These are phyloP conservation scores for Cirrhinus molitorella DNA, from an alignment of 2,797 vertebrate genomes.

Conservation along the genomic window DNA sequence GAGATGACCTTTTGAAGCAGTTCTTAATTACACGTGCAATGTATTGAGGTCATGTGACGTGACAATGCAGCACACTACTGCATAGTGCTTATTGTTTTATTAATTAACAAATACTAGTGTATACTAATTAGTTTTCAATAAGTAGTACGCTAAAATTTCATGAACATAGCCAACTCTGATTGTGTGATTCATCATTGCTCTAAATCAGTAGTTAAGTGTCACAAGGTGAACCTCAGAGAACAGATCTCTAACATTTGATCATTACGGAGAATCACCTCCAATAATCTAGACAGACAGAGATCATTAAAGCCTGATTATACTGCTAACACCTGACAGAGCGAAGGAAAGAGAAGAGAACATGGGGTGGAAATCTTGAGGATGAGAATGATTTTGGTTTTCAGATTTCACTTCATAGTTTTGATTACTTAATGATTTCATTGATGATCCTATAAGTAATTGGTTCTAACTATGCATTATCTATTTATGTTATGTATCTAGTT, in stretches of 20 bases:
- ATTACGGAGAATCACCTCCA: conserved; percentile 50
- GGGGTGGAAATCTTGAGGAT: background rate
- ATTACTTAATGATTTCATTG: background rate
- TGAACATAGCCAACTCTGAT: conserved; percentile 58
- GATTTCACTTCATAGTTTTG: background rate
- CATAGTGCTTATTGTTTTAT: background rate
- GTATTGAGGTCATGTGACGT: background rate
- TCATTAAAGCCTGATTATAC: conserved; percentile 56
- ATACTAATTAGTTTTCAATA: background rate
- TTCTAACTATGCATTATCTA: background rate
- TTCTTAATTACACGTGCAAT: background rate
- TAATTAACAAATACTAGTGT: background rate
- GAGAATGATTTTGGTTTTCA: background rate
- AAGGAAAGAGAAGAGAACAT: conserved; percentile 24
- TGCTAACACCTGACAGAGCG: conserved; percentile 38
- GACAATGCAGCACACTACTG: background rate
- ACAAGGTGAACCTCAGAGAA: conserved; percentile 31
- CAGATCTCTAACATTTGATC: conserved; percentile 46
- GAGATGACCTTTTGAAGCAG: conserved; percentile 13
- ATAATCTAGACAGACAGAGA: conserved; percentile 57
- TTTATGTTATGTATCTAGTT: background rate
- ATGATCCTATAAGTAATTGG: background rate
- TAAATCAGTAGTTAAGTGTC: conserved; percentile 34
- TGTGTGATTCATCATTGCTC: conserved; percentile 54
- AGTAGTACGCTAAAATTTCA: background rate